Conservation (phyloP, 2,113 vertebrate species). For the Psittacara wagleri region DNA sequence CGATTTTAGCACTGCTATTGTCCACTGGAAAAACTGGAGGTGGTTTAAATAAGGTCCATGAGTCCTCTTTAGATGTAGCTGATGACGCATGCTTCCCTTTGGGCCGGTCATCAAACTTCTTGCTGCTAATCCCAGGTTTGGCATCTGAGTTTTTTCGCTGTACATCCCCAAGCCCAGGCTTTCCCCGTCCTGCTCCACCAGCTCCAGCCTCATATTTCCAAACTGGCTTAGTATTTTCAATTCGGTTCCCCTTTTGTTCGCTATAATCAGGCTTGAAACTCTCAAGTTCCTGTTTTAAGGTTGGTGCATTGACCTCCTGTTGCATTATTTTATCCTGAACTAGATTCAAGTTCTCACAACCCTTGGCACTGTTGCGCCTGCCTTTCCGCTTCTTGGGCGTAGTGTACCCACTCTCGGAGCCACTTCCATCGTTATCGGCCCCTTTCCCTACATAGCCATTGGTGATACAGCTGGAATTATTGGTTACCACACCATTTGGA, state of each 20-base stretch:
- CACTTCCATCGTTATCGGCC: slow-evolving; percentile 91
- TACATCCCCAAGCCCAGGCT: slow-evolving; percentile 76
- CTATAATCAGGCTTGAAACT: slow-evolving; percentile 77
- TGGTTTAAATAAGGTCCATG: slow-evolving; percentile 98
- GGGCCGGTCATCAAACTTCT: slow-evolving; percentile 91
- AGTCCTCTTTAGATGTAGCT: slow-evolving; percentile 89
- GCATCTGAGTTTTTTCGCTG: slow-evolving; percentile 88
- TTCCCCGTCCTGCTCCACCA: slow-evolving; percentile 73
- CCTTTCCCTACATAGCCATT: slow-evolving; percentile 91
- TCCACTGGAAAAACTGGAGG: slow-evolving; percentile 98
- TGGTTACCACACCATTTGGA: slow-evolving; percentile 88
- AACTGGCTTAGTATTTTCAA: slow-evolving; percentile 76
- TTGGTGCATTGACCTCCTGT: slow-evolving; percentile 70
- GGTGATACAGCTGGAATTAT: slow-evolving; percentile 82
- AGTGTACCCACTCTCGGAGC: slow-evolving; percentile 93
- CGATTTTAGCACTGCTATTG: slow-evolving; percentile 99
- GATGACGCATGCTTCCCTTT: slow-evolving; percentile 88
- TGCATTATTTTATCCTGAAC: slow-evolving; percentile 87
- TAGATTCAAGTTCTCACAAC: slow-evolving; percentile 84
- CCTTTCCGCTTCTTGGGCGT: slow-evolving; percentile 92
- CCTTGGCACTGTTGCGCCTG: slow-evolving; percentile 87
- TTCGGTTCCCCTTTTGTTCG: slow-evolving; percentile 81
- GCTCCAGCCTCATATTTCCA: slow-evolving; percentile 83
- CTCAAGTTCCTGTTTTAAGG: slow-evolving; percentile 82
- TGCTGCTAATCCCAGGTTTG: slow-evolving; percentile 84